Base-by-base conservation (phyloP, 2,888 invertebrate genomes). In the Calephelis perditalis region DNA sequence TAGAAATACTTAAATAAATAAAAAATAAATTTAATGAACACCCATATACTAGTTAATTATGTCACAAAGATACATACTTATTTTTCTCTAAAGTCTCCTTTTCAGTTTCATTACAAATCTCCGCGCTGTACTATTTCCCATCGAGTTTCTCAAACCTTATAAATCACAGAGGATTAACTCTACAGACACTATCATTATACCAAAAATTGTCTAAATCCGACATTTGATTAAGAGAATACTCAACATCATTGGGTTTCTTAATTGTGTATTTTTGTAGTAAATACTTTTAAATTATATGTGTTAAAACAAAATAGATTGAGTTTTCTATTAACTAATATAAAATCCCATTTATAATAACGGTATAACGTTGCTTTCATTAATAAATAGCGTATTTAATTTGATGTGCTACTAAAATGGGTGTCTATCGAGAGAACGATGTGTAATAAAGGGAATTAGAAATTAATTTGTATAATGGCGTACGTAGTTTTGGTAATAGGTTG, bases 131-230 rank as follows among this genome's bases (percentile, higher is more conserved):
- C 52, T 52, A 54, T 54, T 79, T 77, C 75, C 26, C 26, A 0
- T 26, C 70, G 73, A 76, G 75, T 70, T 73, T 75, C 72, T 76
- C 76, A 70, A 74, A 70, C 71, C 62, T 76, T 67, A 88, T 89
- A 82, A 83, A 86, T 89, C 86, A 87, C 72, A 68, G 63, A 65
- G 77, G 83, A 81, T 88, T 86, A 87, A 75, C 78, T 75, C 77
- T 69, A 74, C 76, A 75, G 79, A 77, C 76, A 76, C 81, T 82
- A 82, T 85, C 81, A 86, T 85, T 86, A 85, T 77, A 82, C 76
- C 73, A 78, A 84, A 86, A 84, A 78, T 82, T 84, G 76, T 80
- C 82, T 79, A 86, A 86, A 88, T 88, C 89, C 76, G 87, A 89
- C 87, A 69, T 85, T 85, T 85, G 86, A 87, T 86, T 86, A 84